Evolutionary conservation across 2,797 vertebrate genomes (phyloP).

Genomic region (Myiothlypis chrysogaster): DNA sequence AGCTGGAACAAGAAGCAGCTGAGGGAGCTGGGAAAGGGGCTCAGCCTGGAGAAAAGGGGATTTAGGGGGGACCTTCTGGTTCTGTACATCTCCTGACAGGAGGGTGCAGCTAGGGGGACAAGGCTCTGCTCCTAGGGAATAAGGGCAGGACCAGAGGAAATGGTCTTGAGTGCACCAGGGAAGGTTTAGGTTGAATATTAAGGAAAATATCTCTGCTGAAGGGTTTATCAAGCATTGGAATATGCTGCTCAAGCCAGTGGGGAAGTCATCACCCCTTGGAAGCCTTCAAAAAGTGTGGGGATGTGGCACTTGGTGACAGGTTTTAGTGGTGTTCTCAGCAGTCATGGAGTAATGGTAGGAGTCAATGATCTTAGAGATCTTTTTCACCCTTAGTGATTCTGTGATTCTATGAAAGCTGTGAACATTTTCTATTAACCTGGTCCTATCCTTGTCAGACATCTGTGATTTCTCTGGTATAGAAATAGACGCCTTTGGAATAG

Average conservation of each 20-base stretch:
- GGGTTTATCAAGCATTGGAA: not conserved
- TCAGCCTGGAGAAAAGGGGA: not conserved
- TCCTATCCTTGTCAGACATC: not conserved
- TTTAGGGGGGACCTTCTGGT: rapidly evolving
- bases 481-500: not conserved
- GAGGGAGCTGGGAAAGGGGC: not conserved
- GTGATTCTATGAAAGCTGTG: not conserved
- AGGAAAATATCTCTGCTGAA: not conserved
- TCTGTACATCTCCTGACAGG: not conserved
- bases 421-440: not conserved
- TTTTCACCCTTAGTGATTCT: not conserved
- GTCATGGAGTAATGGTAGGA: not conserved
- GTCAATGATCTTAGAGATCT: not conserved
- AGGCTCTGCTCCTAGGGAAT: not conserved
- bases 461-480: not conserved
- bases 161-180: too few species aligned
- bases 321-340: not conserved
- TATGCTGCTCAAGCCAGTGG: not conserved
- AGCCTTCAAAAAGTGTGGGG: not conserved
- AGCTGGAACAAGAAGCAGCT: not conserved
- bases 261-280: not conserved
- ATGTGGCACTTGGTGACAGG: not conserved
- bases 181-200: not conserved
- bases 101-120: rapidly evolving
- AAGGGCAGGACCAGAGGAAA: not conserved